Percentiles rank a stretch among this genome's conserved stretches.
These are phyloP conservation scores for Paracyprichromis sp. DNA, from an alignment of 2,113 vertebrate genomes.

Conservation along the genomic window DNA sequence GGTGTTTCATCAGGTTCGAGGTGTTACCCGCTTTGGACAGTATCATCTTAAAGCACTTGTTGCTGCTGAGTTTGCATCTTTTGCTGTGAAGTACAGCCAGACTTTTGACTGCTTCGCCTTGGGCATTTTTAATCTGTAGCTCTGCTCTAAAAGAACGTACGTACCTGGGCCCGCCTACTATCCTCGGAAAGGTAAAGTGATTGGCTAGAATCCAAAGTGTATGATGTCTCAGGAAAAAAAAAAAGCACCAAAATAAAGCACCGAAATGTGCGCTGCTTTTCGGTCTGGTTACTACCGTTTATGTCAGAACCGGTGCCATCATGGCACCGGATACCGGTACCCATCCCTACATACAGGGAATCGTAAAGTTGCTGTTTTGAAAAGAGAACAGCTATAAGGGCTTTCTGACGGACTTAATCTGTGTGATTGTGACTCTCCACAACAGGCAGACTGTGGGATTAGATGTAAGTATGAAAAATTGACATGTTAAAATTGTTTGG, in stretches of 20 bases:
- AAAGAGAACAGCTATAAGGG: neutral
- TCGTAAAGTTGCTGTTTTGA: neutral
- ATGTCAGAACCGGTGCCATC: neutral
- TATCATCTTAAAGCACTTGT: neutral
- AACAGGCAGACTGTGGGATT: neutral
- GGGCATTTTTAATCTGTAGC: neutral
- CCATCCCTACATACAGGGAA: neutral
- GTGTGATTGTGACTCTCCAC: neutral
- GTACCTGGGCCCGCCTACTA: neutral
- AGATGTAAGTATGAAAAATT: neutral
- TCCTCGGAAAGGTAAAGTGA: neutral
- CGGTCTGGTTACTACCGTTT: neutral
- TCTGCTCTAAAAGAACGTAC: rapidly evolving
- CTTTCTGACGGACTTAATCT: neutral
- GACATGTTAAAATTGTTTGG: too few relatives aligned
- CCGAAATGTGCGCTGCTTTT: neutral
- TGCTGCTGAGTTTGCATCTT: neutral
- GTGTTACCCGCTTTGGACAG: neutral
- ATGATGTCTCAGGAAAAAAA: neutral
- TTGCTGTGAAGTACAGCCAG: neutral
- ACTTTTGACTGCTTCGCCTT: neutral
- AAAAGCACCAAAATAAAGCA: neutral
- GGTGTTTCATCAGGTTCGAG: neutral
- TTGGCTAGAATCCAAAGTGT: neutral
- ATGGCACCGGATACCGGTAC: neutral